Evolutionary conservation across 2,113 vertebrate genomes (phyloP).

Genomic region (Capreolus pygargus): DNA sequence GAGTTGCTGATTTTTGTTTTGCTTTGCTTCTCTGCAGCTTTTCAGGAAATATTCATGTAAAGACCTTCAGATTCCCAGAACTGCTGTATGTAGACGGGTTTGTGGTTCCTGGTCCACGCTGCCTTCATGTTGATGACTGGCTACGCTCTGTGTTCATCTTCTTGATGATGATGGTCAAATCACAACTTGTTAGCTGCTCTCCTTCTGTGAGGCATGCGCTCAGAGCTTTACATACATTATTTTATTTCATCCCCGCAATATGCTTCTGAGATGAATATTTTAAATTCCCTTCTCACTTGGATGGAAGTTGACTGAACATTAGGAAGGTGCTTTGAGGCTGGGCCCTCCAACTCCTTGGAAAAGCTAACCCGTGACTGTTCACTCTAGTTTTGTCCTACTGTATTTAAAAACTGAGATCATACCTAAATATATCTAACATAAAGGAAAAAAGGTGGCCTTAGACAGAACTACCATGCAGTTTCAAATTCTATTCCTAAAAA

Average conservation of each 20-base stretch:
- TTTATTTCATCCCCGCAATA: background rate
- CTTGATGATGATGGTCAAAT: background rate
- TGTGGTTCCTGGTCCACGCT: background rate
- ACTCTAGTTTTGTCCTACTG: background rate
- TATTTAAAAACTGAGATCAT: background rate
- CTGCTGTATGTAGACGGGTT: background rate
- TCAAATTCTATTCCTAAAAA: background rate
- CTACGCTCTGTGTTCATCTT: background rate
- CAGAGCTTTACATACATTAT: background rate
- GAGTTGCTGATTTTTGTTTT: background rate
- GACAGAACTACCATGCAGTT: background rate
- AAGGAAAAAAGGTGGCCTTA: background rate
- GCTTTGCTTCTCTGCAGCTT: background rate
- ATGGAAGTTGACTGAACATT: background rate
- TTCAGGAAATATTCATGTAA: background rate
- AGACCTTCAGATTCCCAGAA: background rate
- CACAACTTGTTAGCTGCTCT: background rate
- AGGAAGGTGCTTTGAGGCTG: background rate
- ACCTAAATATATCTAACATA: background rate
- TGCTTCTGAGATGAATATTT: background rate
- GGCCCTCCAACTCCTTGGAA: background rate
- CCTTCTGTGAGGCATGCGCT: background rate
- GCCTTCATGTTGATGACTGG: background rate
- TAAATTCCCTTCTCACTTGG: background rate
- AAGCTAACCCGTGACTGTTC: background rate